Percentiles rank a stretch among this genome's conserved stretches.
phyloP scores from a whole-genome alignment of 2,888 invertebrate genomes.

The Euphydryas editha region DNA sequence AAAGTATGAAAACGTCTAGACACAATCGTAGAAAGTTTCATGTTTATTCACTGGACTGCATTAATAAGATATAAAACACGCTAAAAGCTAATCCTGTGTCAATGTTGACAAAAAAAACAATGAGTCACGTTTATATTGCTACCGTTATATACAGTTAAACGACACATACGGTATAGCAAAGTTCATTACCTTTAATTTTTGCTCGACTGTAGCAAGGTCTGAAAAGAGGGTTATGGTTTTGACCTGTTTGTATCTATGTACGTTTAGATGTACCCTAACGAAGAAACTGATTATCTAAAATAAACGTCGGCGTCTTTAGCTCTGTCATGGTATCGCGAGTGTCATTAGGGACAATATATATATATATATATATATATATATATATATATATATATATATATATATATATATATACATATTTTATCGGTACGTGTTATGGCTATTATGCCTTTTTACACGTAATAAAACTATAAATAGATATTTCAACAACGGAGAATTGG shows the following conservation, averaged over 20 bases:
- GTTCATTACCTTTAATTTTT: background rate
- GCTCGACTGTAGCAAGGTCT: too few relatives aligned
- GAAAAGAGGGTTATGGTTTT: background rate
- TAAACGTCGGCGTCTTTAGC: too few relatives aligned
- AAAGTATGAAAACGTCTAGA: conserved; percentile 29
- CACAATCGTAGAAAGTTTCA: conserved; percentile 26
- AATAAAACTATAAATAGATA: background rate
- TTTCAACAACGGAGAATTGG: background rate
- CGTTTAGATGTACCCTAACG: background rate
- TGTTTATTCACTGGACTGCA: conserved; percentile 26
- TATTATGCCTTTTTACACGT: background rate
- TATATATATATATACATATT: too few relatives aligned
- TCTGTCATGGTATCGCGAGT: too few relatives aligned
- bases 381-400: too few relatives aligned
- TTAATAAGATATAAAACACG: conserved; percentile 29
- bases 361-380: too few relatives aligned
- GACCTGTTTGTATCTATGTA: background rate
- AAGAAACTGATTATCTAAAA: too few relatives aligned
- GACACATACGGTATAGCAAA: background rate
- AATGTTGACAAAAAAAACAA: conserved; percentile 2
- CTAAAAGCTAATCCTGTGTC: conserved; percentile 20
- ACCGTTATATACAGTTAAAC: background rate
- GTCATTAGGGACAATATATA: too few relatives aligned
- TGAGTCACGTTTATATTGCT: conserved; percentile 8
- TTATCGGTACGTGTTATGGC: too few relatives aligned